These are phyloP conservation scores for Dyspetes luteomarginatus DNA, from an alignment of 2,888 invertebrate genomes.

Conservation along the genomic window DNA sequence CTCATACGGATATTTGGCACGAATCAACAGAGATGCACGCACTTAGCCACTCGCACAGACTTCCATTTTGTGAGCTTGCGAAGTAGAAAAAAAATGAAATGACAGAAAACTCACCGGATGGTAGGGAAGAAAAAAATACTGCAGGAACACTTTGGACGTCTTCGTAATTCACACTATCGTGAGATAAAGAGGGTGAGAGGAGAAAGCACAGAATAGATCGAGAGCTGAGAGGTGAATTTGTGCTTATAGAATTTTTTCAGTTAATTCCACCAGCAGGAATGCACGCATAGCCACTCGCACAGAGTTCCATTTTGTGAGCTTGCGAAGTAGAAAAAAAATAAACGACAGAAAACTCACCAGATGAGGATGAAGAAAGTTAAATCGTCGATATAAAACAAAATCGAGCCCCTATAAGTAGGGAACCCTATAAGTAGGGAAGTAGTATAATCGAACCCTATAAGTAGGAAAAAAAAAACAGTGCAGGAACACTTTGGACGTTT, in stretches of 20 bases:
- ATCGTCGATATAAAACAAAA: conserved; percentile 24
- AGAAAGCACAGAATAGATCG: background rate
- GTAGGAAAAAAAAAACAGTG: too few species aligned
- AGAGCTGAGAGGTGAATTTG: conserved; percentile 33
- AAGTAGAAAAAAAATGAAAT: too few species aligned
- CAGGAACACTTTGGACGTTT: background rate
- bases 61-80: too few species aligned
- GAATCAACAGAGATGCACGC: too few species aligned
- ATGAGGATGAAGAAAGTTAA: conserved; percentile 22
- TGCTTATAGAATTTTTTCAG: conserved; percentile 36
- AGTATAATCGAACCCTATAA: too few species aligned
- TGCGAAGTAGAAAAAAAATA: background rate
- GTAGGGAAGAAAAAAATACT: too few species aligned
- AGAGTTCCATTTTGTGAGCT: background rate
- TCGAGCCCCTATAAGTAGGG: background rate
- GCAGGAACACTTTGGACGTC: background rate
- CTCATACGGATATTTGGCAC: too few species aligned
- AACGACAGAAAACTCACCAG: conserved; percentile 3
- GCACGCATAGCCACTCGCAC: too few species aligned
- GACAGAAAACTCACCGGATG: too few species aligned
- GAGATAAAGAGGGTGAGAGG: background rate
- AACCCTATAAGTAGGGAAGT: too few species aligned
- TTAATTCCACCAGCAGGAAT: too few species aligned
- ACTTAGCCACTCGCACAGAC: too few species aligned
- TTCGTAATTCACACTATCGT: background rate